Conservation (phyloP, 2,113 vertebrate genomes). For the Dascyllus trimaculatus region DNA sequence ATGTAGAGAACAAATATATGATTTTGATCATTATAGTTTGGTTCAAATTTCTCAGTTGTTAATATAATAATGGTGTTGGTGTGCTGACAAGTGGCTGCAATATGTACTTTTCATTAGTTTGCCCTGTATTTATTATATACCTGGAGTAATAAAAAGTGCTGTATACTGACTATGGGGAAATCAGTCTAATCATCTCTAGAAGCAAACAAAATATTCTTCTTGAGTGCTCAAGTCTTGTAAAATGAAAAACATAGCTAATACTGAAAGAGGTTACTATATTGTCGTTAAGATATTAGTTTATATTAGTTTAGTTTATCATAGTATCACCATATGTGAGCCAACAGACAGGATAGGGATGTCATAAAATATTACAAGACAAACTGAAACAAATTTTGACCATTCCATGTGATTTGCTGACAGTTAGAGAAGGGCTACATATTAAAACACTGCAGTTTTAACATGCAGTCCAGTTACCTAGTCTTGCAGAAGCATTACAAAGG, state of each 20-base stretch:
- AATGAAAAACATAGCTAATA: too few species aligned
- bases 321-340: too few species aligned
- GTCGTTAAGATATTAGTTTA: too few species aligned
- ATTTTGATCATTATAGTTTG: conserved; percentile 4
- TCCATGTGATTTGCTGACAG: neutral
- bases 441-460: neutral
- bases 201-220: too few species aligned
- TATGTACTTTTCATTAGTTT: neutral
- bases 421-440: neutral
- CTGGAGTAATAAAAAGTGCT: neutral
- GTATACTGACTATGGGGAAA: neutral
- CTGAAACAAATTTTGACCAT: neutral
- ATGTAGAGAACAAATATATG: neutral
- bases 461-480: neutral
- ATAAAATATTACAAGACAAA: too few species aligned
- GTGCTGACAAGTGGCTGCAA: neutral
- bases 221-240: too few species aligned
- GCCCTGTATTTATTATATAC: neutral
- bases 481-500: neutral
- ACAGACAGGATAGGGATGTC: too few species aligned
- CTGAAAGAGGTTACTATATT: too few species aligned
- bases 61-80: neutral
- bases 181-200: too few species aligned
- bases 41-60: neutral
- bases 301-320: too few species aligned